These are phyloP conservation scores for Orycteropus afer DNA, from an alignment of 2,113 vertebrate species.

Conservation along the genomic window DNA sequence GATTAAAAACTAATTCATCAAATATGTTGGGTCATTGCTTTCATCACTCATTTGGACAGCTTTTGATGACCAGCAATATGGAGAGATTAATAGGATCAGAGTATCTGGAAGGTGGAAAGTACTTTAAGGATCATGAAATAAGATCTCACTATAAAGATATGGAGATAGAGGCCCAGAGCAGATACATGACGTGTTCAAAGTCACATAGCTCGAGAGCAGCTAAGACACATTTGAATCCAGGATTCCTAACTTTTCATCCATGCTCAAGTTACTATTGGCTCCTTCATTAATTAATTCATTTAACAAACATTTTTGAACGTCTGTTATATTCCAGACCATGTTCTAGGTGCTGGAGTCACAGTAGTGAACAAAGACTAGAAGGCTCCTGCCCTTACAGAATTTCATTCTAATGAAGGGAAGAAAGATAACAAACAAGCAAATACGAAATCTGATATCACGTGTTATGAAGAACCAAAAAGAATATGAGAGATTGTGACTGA, in stretches of 20 bases:
- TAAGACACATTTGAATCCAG: neutral
- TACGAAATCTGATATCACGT: neutral
- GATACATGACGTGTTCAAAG: neutral
- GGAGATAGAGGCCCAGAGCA: neutral
- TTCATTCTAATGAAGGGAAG: neutral
- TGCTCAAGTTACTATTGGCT: neutral
- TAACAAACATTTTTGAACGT: neutral
- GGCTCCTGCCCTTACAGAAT: neutral
- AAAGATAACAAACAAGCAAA: neutral
- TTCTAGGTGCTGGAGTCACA: neutral
- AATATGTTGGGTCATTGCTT: neutral
- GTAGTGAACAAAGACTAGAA: neutral
- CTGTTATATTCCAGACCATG: neutral
- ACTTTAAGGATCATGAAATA: neutral
- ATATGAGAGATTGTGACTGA: neutral
- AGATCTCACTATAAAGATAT: slow-evolving; percentile 25
- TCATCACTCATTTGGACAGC: slow-evolving; percentile 7
- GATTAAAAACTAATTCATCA: slow-evolving; percentile 43
- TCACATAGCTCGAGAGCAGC: neutral
- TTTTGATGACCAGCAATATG: slow-evolving; percentile 22
- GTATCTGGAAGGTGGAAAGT: neutral
- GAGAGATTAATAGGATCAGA: slow-evolving; percentile 5
- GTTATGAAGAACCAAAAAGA: neutral
- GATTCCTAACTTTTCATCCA: neutral
- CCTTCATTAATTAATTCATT: neutral